A percentile compares a stretch with the other conserved stretches of the same genome.
These are phyloP conservation scores for Erpornis zantholeuca DNA, from an alignment of 2,113 vertebrate species.

Conservation along the genomic window DNA sequence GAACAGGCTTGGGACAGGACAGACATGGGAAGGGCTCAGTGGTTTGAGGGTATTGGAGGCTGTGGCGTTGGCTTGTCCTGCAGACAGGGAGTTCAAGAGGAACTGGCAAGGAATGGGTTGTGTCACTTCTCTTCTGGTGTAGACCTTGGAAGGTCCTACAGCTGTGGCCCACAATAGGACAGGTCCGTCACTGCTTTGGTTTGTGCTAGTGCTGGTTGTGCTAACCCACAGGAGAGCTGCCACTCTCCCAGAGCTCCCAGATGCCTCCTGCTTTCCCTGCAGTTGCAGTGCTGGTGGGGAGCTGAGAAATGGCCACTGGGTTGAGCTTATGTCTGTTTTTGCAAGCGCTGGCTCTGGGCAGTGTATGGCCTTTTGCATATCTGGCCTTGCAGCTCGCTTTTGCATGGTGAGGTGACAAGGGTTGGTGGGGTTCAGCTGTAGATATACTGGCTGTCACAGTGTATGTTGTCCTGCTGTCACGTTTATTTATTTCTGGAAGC, in stretches of 20 bases:
- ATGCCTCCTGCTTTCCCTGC: background rate
- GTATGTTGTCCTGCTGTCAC: background rate
- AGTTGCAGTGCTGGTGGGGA: background rate
- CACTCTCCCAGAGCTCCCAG: background rate
- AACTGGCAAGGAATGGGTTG: background rate
- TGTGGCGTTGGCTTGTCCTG: background rate
- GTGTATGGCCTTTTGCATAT: rapidly evolving
- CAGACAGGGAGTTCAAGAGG: background rate
- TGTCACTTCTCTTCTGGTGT: background rate
- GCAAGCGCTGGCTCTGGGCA: rapidly evolving
- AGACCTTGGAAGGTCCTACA: background rate
- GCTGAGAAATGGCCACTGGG: background rate
- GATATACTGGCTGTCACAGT: rapidly evolving
- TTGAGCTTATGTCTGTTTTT: background rate
- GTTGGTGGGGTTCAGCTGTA: background rate
- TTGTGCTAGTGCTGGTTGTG: background rate
- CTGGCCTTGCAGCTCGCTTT: background rate
- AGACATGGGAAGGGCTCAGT: background rate
- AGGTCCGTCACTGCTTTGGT: background rate
- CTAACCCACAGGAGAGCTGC: background rate
- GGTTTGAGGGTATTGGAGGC: background rate
- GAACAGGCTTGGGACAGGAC: background rate
- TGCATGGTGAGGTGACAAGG: background rate
- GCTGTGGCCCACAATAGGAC: background rate
- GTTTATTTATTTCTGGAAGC: background rate